These are phyloP conservation scores for Labia minor DNA, from an alignment of 2,888 invertebrate species.

Conservation along the genomic window DNA sequence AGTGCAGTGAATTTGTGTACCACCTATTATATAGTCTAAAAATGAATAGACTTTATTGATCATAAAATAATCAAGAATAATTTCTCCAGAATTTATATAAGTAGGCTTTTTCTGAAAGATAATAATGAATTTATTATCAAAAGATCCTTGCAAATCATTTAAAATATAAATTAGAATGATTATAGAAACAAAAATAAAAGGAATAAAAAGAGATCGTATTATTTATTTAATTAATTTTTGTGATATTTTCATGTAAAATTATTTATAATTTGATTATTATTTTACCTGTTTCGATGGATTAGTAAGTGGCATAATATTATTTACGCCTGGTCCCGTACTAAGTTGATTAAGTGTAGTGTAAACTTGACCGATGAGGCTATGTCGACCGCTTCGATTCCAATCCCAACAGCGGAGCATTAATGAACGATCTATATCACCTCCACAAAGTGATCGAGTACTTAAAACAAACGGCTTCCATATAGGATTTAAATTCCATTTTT, in stretches of 20 bases:
- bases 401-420: conserved; percentile 42
- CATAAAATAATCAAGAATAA: conserved; percentile 27
- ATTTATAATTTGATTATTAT: too few relatives aligned
- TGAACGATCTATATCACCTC: conserved; percentile 42
- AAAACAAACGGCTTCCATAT: conserved; percentile 41
- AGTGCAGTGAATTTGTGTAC: conserved; percentile 40
- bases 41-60: conserved; percentile 37
- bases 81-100: conserved; percentile 39
- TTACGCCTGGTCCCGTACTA: conserved; percentile 32
- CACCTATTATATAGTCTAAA: conserved; percentile 46
- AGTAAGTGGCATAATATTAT: conserved; percentile 33
- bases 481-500: conserved; percentile 42
- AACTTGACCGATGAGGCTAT: conserved; percentile 41
- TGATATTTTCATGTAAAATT: too few relatives aligned
- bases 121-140: too few relatives aligned
- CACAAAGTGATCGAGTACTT: conserved; percentile 39
- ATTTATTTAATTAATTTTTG: too few relatives aligned
- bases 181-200: too few relatives aligned
- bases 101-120: conserved; percentile 36
- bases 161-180: too few relatives aligned
- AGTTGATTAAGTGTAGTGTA: conserved; percentile 38
- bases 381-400: conserved; percentile 40
- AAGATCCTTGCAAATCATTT: too few relatives aligned
- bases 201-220: too few relatives aligned
- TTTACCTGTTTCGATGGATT: conserved; percentile 32